phyloP scores from a whole-genome alignment of 2,888 invertebrate species.

The Helicoverpa assulta region DNA sequence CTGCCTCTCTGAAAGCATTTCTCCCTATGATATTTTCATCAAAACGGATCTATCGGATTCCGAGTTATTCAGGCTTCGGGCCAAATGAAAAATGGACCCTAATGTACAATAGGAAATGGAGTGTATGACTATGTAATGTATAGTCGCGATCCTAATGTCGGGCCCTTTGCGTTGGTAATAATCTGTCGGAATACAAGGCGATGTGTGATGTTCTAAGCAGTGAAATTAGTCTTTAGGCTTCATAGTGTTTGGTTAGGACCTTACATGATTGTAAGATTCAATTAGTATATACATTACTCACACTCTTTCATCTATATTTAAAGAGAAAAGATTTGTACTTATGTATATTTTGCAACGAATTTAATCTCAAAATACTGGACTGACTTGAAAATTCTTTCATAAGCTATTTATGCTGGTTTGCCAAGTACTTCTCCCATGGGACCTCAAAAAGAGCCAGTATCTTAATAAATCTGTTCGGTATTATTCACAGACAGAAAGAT shows the following conservation, averaged over 20 bases:
- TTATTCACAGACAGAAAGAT: no score
- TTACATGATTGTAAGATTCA: not conserved
- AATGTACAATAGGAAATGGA: conserved; percentile 49
- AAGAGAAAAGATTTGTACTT: no score
- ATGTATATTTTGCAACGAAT: no score
- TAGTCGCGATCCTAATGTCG: conserved; percentile 42
- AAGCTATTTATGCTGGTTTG: no score
- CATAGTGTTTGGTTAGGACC: conserved; percentile 4
- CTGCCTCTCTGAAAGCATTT: conserved; percentile 28
- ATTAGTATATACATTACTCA: no score
- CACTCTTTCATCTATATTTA: no score
- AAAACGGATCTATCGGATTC: conserved; percentile 44
- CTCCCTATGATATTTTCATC: conserved; percentile 50
- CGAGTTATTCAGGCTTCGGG: conserved; percentile 46
- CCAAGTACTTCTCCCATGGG: no score
- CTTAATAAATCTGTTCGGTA: no score
- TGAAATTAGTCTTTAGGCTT: conserved; percentile 13
- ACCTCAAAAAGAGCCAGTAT: no score
- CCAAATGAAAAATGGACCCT: conserved; percentile 57
- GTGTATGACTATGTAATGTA: conserved; percentile 28
- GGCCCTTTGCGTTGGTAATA: conserved; percentile 38
- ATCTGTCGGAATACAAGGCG: conserved; percentile 27
- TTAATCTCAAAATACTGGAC: no score
- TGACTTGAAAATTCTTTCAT: no score
- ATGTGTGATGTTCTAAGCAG: conserved; percentile 4